Evolutionary conservation across 2,888 invertebrate species (phyloP), one percentile per base, ranked within the genome.

Genomic region (Tetheella fluctuosa): DNA sequence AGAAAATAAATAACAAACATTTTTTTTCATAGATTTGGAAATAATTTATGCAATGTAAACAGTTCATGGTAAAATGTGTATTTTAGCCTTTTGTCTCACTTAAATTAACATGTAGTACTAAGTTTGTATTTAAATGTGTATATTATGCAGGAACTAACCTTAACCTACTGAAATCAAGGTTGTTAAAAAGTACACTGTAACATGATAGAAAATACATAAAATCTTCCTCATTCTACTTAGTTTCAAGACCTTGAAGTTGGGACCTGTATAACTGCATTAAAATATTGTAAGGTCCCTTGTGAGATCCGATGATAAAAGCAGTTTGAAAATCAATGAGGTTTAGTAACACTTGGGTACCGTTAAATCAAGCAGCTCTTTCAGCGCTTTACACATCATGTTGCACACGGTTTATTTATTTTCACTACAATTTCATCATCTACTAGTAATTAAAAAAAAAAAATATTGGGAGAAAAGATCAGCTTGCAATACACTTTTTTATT

Each of bases 301-400:
- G 73, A 81, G 83, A 84, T 84, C 81, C 79, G 64, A 76, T 76
- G 83, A 85, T 83, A 83, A 83, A 79, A 83, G 69, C 75, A 72
- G 76, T 80, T 83, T 75, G 78, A 86, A 89, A 90, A 90, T 90
- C 89, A 85, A 90, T 90, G 89, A 83, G 68, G 81, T 88, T 89
- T 87, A 86, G 86, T 84, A 84, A 79, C 80, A 83, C 76, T 69
- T 71, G 73, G 74, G 71, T 62, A 54, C 48, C 25, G n/a, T 25
- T 28, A 52, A 20, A 6, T 20, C 48, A 10, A 58, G 37, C 67
- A 88, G 86, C 86, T 58, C 69, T 69, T 81, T 28, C 13, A 87
- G 82, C 85, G 86, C 85, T 84, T 73, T 52, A 34, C 17, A 6
- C 0, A 48, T 48, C 1, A 48, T 20, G 48, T 48, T 17, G 7